Evolutionary conservation across 2,797 vertebrate genomes (phyloP).

Genomic region (Coracias cyanogaster): DNA sequence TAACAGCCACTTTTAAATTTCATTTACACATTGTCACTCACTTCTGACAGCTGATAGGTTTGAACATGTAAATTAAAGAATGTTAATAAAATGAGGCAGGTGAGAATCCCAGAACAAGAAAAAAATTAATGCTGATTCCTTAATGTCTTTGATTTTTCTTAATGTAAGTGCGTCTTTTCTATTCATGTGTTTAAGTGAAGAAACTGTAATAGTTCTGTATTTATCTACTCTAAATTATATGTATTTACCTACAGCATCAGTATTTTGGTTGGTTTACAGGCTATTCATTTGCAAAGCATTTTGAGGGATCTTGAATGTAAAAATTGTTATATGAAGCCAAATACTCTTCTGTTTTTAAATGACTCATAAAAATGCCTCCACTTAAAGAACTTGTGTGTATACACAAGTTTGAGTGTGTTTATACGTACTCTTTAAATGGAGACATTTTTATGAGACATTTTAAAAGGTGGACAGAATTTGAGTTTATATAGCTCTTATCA

Average conservation of each 20-base stretch:
- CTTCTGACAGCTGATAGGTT: not conserved
- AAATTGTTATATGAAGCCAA: not conserved
- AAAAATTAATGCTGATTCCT: not conserved
- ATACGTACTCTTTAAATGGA: not conserved
- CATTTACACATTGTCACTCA: not conserved
- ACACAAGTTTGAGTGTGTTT: not conserved
- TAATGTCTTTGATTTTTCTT: not conserved
- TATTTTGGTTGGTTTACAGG: not conserved
- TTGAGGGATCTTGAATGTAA: not conserved
- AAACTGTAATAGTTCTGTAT: not conserved
- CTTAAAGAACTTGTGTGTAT: not conserved
- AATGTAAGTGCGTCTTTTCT: not conserved
- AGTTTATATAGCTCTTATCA: not conserved
- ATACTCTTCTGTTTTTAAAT: not conserved
- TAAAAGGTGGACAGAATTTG: not conserved
- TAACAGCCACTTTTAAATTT: not conserved
- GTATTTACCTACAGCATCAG: not conserved
- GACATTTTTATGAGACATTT: not conserved
- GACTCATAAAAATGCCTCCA: not conserved
- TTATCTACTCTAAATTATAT: not conserved
- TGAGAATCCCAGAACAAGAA: not conserved
- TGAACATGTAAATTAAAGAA: not conserved
- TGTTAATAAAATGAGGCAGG: not conserved
- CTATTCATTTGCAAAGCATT: constrained; percentile 21
- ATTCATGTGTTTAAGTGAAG: not conserved